These are phyloP conservation scores for Baronia brevicornis DNA, from an alignment of 2,888 invertebrate genomes.

Conservation along the genomic window DNA sequence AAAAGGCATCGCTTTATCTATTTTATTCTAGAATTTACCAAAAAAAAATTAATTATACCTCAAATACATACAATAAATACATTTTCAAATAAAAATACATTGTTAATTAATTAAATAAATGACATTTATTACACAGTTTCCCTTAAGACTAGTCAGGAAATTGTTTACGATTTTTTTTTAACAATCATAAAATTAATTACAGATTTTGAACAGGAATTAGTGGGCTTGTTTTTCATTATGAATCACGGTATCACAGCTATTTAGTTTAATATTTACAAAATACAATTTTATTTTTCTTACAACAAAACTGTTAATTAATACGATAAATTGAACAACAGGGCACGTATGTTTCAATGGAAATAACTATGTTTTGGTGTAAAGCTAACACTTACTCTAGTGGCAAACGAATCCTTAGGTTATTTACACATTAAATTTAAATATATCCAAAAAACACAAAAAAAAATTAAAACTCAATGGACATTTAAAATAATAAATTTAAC, in stretches of 20 bases:
- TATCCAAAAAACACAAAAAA: constrained; percentile 8
- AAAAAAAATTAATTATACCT: constrained; percentile 35
- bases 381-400: constrained; percentile 65
- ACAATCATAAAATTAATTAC: constrained; percentile 26
- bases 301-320: constrained; percentile 7
- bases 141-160: constrained; percentile 64
- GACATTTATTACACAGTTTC: constrained; percentile 38
- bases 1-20: constrained; percentile 41
- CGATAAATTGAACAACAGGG: constrained; percentile 33
- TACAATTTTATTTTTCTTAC: constrained; percentile 22
- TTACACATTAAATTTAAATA: constrained; percentile 31
- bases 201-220: constrained; percentile 28
- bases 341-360: constrained; percentile 31
- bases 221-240: constrained; percentile 33
- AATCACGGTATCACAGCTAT: constrained; percentile 69
- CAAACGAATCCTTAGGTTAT: constrained; percentile 35
- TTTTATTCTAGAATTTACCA: constrained; percentile 34
- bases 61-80: constrained; percentile 48
- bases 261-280: constrained; percentile 55
- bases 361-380: constrained; percentile 70
- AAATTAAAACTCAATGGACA: background rate
- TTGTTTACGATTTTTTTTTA: constrained; percentile 22
- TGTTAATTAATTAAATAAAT: constrained; percentile 38
- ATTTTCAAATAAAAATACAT: constrained; percentile 30
- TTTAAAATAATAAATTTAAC: background rate